phyloP scores from a whole-genome alignment of 2,113 vertebrate genomes.

The Microtus montanus region DNA sequence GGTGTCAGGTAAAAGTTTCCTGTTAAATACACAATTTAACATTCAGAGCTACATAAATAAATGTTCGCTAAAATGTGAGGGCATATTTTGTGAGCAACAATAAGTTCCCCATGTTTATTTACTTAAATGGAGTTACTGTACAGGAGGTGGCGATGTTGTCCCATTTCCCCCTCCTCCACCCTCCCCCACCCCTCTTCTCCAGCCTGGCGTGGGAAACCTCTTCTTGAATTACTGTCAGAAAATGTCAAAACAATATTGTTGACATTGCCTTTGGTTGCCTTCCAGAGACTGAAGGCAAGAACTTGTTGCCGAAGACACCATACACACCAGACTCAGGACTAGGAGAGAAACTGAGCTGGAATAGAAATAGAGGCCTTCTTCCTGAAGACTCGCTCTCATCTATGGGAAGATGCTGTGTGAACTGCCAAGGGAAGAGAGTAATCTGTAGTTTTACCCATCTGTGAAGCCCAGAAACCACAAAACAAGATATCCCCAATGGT shows the following conservation, averaged over 20 bases:
- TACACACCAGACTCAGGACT: not conserved
- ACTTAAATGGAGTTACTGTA: not conserved
- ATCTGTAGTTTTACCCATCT: not conserved
- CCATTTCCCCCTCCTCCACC: not conserved
- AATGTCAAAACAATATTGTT: not conserved
- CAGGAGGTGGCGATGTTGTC: not conserved
- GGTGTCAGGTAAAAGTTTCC: constrained; percentile 50
- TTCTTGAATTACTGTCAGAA: not conserved
- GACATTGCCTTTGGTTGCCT: not conserved
- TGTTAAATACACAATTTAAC: constrained; percentile 67
- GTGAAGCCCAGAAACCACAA: not conserved
- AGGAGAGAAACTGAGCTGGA: not conserved
- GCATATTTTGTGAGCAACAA: constrained; percentile 50
- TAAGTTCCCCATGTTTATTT: constrained; percentile 41
- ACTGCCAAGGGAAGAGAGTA: not conserved
- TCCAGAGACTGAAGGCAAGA: not conserved
- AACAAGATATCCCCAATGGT: not conserved
- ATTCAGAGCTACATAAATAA: constrained; percentile 53
- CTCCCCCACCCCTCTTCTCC: too few relatives aligned
- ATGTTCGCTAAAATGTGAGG: constrained; percentile 59
- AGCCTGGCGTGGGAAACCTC: too few relatives aligned
- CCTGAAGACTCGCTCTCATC: not conserved
- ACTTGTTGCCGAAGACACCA: not conserved
- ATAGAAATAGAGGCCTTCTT: not conserved
- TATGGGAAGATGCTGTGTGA: not conserved